phyloP scores from a whole-genome alignment of 2,888 invertebrate genomes.

The Phrixothrix hirtus region DNA sequence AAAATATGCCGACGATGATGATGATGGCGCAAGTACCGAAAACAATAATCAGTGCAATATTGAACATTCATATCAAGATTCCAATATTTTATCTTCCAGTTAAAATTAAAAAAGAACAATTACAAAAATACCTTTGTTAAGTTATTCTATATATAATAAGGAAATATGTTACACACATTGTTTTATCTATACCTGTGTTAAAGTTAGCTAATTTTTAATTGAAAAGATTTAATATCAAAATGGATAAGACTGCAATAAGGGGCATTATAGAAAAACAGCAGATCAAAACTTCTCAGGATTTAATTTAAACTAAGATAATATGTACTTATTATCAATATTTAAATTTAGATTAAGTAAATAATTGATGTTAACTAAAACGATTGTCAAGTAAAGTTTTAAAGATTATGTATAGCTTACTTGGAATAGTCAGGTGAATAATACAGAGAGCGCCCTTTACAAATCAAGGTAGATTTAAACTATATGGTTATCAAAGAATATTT shows the following conservation, averaged over 20 bases:
- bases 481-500: too few species aligned
- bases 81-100: conserved; percentile 52
- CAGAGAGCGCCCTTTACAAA: too few species aligned
- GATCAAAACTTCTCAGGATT: neutral
- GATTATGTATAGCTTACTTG: too few species aligned
- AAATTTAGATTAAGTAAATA: too few species aligned
- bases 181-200: neutral
- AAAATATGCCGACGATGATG: conserved; percentile 73
- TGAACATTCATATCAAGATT: conserved; percentile 53
- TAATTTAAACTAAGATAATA: too few species aligned
- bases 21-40: conserved; percentile 51
- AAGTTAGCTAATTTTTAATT: neutral
- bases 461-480: too few species aligned
- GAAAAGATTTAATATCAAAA: neutral
- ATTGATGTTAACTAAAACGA: too few species aligned
- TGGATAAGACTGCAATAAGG: neutral
- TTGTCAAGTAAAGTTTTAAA: too few species aligned
- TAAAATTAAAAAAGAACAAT: conserved; percentile 37
- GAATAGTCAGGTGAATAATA: too few species aligned
- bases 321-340: too few species aligned
- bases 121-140: conserved; percentile 4
- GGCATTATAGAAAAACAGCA: neutral
- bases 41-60: conserved; percentile 50
- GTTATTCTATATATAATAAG: conserved; percentile 1
- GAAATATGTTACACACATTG: conserved; percentile 2